A percentile compares a stretch with the other conserved stretches of the same genome.
These are phyloP conservation scores for Ptychoptera contaminata DNA, from an alignment of 2,888 invertebrate genomes.

Conservation along the genomic window DNA sequence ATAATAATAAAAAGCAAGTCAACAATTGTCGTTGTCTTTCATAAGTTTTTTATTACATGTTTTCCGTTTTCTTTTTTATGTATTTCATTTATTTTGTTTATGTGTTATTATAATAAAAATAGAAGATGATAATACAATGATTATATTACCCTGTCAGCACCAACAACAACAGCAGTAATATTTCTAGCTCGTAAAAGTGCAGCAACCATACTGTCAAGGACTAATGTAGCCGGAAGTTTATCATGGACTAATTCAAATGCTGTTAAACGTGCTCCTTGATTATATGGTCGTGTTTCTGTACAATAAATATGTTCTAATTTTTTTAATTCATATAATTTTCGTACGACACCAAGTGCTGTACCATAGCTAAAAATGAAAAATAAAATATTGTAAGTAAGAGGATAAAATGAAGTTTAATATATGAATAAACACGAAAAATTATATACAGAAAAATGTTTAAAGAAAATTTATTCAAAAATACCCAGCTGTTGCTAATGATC, in stretches of 20 bases:
- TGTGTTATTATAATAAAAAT: no score
- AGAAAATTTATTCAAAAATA: conserved; percentile 13
- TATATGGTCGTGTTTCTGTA: conserved; percentile 96
- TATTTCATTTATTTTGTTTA: conserved; percentile 4
- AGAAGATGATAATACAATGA: conserved; percentile 8
- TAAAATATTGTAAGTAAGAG: neutral
- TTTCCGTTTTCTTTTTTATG: conserved; percentile 1
- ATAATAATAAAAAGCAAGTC: no score
- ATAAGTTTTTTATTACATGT: neutral
- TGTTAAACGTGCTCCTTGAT: conserved; percentile 90
- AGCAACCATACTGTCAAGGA: conserved; percentile 92
- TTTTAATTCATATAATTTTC: conserved; percentile 56
- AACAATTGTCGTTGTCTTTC: neutral
- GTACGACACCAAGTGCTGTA: conserved; percentile 91
- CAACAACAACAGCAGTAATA: conserved; percentile 88
- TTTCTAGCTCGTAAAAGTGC: conserved; percentile 70
- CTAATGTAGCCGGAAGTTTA: conserved; percentile 78
- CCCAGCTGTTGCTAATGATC: conserved; percentile 91
- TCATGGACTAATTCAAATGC: conserved; percentile 90
- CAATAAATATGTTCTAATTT: conserved; percentile 78
- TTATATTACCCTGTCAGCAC: conserved; percentile 71
- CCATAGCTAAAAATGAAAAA: conserved; percentile 43
- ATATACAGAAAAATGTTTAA: neutral
- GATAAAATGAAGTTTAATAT: neutral
- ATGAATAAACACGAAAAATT: neutral